These are phyloP conservation scores for Perithous albicinctus DNA, from an alignment of 2,888 invertebrate genomes.

Conservation along the genomic window DNA sequence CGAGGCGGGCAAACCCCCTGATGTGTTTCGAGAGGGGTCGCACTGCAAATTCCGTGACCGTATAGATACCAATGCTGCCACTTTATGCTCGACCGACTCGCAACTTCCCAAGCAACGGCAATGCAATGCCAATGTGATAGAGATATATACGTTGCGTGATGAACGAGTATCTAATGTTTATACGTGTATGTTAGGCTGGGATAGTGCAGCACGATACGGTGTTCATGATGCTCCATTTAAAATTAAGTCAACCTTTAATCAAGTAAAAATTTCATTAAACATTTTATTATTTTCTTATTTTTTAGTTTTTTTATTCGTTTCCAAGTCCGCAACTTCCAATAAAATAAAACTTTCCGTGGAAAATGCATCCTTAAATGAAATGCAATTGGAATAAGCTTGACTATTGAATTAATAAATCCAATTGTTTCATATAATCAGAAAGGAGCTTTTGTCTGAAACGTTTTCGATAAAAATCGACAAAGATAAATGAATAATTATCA, in stretches of 20 bases:
- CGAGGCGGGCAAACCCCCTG: conserved; percentile 57
- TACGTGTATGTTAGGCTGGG: conserved; percentile 6
- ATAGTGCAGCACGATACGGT: neutral
- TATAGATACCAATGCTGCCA: conserved; percentile 57
- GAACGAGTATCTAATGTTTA: conserved; percentile 36
- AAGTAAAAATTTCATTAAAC: too few relatives aligned
- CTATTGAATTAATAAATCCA: too few relatives aligned
- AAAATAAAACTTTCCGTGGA: too few relatives aligned
- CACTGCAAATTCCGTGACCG: conserved; percentile 62
- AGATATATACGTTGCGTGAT: conserved; percentile 45
- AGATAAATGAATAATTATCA: too few relatives aligned
- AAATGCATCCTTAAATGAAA: too few relatives aligned
- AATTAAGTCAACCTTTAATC: neutral
- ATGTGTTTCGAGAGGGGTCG: conserved; percentile 58
- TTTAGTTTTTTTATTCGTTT: too few relatives aligned
- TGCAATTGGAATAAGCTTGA: too few relatives aligned
- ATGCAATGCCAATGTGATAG: conserved; percentile 46
- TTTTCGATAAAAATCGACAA: too few relatives aligned
- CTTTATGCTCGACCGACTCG: conserved; percentile 64
- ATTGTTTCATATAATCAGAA: neutral
- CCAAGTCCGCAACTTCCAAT: too few relatives aligned
- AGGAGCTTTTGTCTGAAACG: too few relatives aligned
- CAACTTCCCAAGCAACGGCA: conserved; percentile 46
- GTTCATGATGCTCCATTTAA: conserved; percentile 29
- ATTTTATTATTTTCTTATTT: neutral